A percentile compares a stretch with the other conserved stretches of the same genome.
Conservation (phyloP, 1,140 invertebrate genomes). For the Heliconius hewitsoni region DNA sequence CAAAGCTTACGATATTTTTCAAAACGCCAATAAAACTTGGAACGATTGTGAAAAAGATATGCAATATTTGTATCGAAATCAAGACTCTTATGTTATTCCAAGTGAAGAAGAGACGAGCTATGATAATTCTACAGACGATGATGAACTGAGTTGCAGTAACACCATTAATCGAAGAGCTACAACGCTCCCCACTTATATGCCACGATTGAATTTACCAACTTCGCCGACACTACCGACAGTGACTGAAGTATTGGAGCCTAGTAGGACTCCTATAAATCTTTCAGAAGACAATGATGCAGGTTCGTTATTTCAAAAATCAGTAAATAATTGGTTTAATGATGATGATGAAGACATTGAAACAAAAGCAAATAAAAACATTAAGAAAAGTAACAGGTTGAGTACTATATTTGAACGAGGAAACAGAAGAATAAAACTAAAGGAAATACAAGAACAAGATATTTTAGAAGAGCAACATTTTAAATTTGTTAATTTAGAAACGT, state of each 20-base stretch:
- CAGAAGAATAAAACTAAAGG: constrained; percentile 18
- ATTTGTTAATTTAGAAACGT: neutral
- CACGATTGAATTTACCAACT: constrained; percentile 54
- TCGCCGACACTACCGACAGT: constrained; percentile 60
- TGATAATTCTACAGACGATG: constrained; percentile 43
- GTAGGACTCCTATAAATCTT: constrained; percentile 35
- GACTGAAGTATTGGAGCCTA: constrained; percentile 61
- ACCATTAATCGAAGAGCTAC: constrained; percentile 48
- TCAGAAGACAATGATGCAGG: neutral
- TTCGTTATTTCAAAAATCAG: constrained; percentile 38
- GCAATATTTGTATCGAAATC: constrained; percentile 2
- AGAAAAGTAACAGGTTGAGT: constrained; percentile 6
- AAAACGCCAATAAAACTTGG: neutral
- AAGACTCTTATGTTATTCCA: neutral
- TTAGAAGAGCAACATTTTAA: neutral
- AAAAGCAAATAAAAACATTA: constrained; percentile 4
- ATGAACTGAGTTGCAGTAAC: constrained; percentile 37
- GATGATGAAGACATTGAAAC: neutral
- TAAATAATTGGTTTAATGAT: constrained; percentile 46
- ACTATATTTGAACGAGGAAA: constrained; percentile 24
- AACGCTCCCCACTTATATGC: constrained; percentile 54
- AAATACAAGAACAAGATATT: constrained; percentile 8
- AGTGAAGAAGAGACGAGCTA: constrained; percentile 44
- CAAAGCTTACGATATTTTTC: neutral
- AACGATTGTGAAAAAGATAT: constrained; percentile 6